Evolutionary conservation across 2,113 vertebrate species (phyloP).

Genomic region (Promerops cafer): DNA sequence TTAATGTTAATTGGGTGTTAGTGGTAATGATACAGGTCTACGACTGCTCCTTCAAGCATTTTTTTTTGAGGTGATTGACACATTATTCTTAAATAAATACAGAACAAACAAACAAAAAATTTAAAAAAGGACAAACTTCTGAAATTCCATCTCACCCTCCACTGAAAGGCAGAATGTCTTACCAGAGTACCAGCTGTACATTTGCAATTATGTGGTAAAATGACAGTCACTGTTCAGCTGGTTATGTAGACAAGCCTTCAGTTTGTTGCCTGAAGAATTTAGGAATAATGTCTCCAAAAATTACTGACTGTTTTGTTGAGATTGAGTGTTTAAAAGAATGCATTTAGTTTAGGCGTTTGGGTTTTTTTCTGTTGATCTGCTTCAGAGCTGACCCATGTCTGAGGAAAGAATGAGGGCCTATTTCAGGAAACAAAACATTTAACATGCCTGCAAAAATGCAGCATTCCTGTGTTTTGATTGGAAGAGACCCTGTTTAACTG

Average conservation of each 20-base stretch:
- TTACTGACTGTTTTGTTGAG: background rate
- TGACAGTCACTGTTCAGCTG: background rate
- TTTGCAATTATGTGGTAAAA: background rate
- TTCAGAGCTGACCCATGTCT: background rate
- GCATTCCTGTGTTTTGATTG: background rate
- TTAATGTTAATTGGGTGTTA: background rate
- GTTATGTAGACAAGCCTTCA: background rate
- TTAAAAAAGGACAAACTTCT: rapidly evolving
- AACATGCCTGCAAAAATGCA: background rate
- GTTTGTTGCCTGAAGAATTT: background rate
- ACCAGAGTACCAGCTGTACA: background rate
- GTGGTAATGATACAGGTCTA: background rate
- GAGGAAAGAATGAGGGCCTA: background rate
- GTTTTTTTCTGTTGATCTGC: background rate
- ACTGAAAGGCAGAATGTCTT: background rate
- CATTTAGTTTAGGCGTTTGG: background rate
- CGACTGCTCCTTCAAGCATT: background rate
- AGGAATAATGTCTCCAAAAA: background rate
- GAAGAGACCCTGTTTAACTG: background rate
- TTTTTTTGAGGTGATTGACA: background rate
- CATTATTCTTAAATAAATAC: background rate
- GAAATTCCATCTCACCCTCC: background rate
- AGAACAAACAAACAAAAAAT: background rate
- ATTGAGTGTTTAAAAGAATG: background rate
- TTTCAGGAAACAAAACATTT: background rate